Evolutionary conservation across 2,113 vertebrate species (phyloP).

Genomic region (Gadus chalcogrammus): DNA sequence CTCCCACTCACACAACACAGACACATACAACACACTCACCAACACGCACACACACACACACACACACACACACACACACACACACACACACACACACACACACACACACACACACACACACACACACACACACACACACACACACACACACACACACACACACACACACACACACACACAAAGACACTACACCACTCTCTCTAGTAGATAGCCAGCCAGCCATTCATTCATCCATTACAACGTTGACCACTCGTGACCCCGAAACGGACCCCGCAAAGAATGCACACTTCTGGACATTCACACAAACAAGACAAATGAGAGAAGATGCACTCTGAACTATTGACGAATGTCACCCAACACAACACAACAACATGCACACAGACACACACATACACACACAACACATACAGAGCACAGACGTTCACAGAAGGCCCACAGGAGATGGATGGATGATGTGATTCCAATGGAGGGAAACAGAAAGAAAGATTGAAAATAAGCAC

Average conservation of each 20-base stretch:
- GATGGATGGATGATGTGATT: slow-evolving; percentile 37
- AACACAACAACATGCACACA: slow-evolving; percentile 30
- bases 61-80: not conserved
- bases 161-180: slow-evolving; percentile 22
- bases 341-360: slow-evolving; percentile 56
- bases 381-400: not conserved
- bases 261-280: slow-evolving; percentile 52
- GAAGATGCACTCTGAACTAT: slow-evolving; percentile 67
- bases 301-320: slow-evolving; percentile 53
- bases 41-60: too few relatives aligned
- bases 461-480: too few relatives aligned
- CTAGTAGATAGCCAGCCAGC: slow-evolving; percentile 25
- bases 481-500: too few relatives aligned
- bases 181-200: not conserved
- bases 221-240: slow-evolving; percentile 51
- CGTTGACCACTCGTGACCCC: slow-evolving; percentile 52
- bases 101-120: too few relatives aligned
- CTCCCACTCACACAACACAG: too few relatives aligned
- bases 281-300: slow-evolving; percentile 46
- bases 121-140: too few relatives aligned
- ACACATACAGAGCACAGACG: too few relatives aligned
- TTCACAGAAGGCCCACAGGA: slow-evolving; percentile 41
- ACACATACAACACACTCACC: too few relatives aligned
- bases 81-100: too few relatives aligned
- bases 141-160: too few relatives aligned